Base-by-base conservation (phyloP, 2,888 invertebrate genomes). In the Oscheius sp. region DNA sequence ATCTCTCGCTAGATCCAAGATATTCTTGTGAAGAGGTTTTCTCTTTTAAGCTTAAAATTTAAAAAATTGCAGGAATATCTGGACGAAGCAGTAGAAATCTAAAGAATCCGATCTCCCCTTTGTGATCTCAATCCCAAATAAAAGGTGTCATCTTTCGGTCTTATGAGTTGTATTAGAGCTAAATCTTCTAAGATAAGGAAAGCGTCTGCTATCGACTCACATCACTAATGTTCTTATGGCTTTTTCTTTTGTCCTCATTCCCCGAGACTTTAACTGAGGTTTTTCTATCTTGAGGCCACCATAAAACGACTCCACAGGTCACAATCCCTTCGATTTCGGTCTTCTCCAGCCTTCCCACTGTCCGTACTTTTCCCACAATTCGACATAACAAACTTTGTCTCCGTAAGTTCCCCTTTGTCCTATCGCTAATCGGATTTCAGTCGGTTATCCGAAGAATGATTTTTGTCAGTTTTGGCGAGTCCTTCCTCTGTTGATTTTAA, bases 1-100 rank as follows among this genome's bases (percentile, higher is more conserved):
- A 42, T 12, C 42, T 42, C 15, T 17, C 15, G 20, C 42, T 42
- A 20, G 42, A 42, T 20, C 15, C 4, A 17, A 79, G 65, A 61
- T 65, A 29, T 10, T 42, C 42, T 8, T 8, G n/a, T 4, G 42
- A 42, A 4, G 42, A 42, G n/a, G n/a, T n/a, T n/a, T n/a, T n/a
- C n/a, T n/a, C n/a, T n/a, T n/a, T n/a, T n/a, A n/a, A n/a, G n/a
- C n/a, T n/a, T n/a, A n/a, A n/a, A n/a, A n/a, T n/a, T n/a, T n/a
- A n/a, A n/a, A n/a, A n/a, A n/a, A n/a, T n/a, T n/a, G n/a, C n/a
- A n/a, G 12, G 42, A 42, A 20, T 42, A 42, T 42, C 42, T 42
- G 4, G 42, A 42, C 12, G 42, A 12, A 42, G 42, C 15, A 12
- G 42, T 42, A 3, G 6, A 42, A 42, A 42, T 42, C 15, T 42